Base-by-base conservation (phyloP, 1,140 invertebrate species). In the Drosophila lacertosa region DNA sequence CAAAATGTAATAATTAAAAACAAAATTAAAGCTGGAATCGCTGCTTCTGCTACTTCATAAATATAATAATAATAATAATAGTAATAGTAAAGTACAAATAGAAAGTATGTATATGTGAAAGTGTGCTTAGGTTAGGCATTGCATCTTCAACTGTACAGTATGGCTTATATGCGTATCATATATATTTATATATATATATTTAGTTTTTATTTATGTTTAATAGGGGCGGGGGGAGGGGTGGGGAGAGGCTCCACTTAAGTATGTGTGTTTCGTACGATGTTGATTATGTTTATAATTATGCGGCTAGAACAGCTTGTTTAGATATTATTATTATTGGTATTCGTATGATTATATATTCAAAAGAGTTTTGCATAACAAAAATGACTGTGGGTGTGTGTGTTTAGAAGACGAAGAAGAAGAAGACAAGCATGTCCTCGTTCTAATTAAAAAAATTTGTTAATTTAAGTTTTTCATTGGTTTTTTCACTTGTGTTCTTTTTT, bases 1-100 rank as follows among this genome's bases (percentile, higher is more conserved):
- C 81, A 84, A 84, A 76, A 73, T 73, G 50, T 70, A 48, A 76
- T 81, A 65, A 66, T 60, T 63, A 77, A 74, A 77, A 65, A 82
- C 57, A 77, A 77, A 78, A 70, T 88, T 86, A 86, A 88, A 88
- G 82, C 82, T 88, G 82, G 82, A 88, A 88, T 88, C 82, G 81
- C 82, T 81, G 82, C 76, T 50, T 51, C 69, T 74, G 50, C 76
- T 77, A 59, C 69, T 64, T 78, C 59, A 55, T 62, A 66, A 57
- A 77, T 77, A 32, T 37, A 47, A 40, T 29, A 24, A 77, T 67
- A 64, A 29, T 45, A 71, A 75, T 84, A 51, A 51, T 53, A 58
- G 20, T 40, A 24, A 48, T 44, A 7, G 18, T 51, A 42, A 47
- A 54, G 48, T 47, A 77, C 48, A 60, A 62, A 54, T 68, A 71